These are phyloP conservation scores for Prochilodus magdalenae DNA, from an alignment of 2,113 vertebrate species.

Conservation along the genomic window DNA sequence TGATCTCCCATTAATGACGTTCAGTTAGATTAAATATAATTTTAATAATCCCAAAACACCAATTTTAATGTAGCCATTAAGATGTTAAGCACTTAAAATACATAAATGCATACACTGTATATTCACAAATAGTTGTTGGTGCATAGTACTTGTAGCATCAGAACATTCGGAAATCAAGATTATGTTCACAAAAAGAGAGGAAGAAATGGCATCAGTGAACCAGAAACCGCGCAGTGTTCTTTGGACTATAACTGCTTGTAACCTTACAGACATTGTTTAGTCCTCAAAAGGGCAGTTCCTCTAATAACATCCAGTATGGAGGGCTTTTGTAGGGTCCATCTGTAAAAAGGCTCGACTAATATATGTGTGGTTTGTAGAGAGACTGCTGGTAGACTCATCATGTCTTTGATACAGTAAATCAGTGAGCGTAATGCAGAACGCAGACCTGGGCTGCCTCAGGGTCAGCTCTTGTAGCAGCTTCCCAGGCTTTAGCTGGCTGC, in stretches of 20 bases:
- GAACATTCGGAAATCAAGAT: too few species aligned
- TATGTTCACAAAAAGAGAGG: too few species aligned
- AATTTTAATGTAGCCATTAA: too few species aligned
- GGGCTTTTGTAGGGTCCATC: background rate
- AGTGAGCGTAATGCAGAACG: slow-evolving; percentile 21
- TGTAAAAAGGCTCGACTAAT: background rate
- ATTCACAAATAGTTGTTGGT: too few species aligned
- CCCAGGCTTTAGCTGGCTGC: slow-evolving; percentile 19
- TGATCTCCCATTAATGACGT: too few species aligned
- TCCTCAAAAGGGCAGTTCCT: background rate
- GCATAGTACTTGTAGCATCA: too few species aligned
- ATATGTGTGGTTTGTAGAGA: slow-evolving; percentile 10
- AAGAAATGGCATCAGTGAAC: too few species aligned
- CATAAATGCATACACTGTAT: too few species aligned
- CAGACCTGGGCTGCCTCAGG: slow-evolving; percentile 28
- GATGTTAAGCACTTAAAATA: too few species aligned
- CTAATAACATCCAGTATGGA: background rate
- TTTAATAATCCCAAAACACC: too few species aligned
- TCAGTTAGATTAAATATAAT: too few species aligned
- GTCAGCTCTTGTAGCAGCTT: slow-evolving; percentile 20
- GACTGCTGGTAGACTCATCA: slow-evolving; percentile 52
- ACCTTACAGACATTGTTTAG: background rate
- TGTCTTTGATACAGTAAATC: slow-evolving; percentile 42
- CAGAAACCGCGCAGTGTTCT: background rate
- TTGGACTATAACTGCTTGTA: background rate